These are phyloP conservation scores for Octopus sinensis DNA, from an alignment of 1,140 invertebrate species.

Conservation along the genomic window DNA sequence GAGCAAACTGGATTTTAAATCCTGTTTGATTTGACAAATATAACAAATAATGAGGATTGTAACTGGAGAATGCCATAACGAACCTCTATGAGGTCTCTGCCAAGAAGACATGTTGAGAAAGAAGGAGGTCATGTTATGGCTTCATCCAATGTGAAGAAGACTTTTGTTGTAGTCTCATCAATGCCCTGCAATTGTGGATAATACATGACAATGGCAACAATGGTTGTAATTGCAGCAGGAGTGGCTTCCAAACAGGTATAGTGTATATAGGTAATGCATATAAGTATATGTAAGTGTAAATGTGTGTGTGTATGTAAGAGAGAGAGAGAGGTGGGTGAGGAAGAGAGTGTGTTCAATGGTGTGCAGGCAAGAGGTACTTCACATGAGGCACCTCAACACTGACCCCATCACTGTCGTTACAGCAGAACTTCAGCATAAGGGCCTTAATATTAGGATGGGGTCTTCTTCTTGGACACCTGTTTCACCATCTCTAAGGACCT, in stretches of 20 bases:
- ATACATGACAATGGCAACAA: too few relatives aligned
- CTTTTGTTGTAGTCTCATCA: too few relatives aligned
- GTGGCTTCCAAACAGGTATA: background rate
- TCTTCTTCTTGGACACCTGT: slow-evolving; percentile 87
- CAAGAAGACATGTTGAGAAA: too few relatives aligned
- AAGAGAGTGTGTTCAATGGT: slow-evolving; percentile 3
- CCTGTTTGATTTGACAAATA: background rate
- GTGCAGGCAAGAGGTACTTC: slow-evolving; percentile 73
- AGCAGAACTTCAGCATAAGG: slow-evolving; percentile 88
- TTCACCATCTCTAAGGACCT: slow-evolving; percentile 89
- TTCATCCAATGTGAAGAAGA: too few relatives aligned
- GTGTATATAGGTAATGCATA: background rate
- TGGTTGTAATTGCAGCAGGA: background rate
- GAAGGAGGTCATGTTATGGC: too few relatives aligned
- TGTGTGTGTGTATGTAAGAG: background rate
- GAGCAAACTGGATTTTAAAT: background rate
- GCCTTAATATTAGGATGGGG: slow-evolving; percentile 88
- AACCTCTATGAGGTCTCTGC: too few relatives aligned
- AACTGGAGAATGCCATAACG: too few relatives aligned
- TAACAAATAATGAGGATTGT: background rate
- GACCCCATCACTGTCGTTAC: slow-evolving; percentile 79
- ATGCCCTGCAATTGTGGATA: too few relatives aligned
- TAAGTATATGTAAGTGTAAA: background rate
- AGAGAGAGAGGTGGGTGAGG: background rate
- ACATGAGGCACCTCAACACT: slow-evolving; percentile 99